Evolutionary conservation across 2,888 invertebrate species (phyloP).

Genomic region (Eulithis testata): DNA sequence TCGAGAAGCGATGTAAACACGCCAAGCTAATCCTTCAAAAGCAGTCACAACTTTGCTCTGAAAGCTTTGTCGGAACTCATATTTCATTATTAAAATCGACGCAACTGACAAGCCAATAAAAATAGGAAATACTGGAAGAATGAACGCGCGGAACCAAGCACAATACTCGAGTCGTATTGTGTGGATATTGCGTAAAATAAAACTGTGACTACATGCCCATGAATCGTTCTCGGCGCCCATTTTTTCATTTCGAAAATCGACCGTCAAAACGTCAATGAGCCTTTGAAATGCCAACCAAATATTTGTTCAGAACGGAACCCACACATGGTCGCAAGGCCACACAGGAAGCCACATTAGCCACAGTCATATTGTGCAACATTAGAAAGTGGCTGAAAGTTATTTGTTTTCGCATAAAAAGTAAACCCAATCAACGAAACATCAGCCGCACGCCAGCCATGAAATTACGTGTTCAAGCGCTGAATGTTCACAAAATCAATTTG

Average conservation of each 20-base stretch:
- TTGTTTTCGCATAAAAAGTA: constrained; percentile 65
- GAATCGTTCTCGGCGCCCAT: constrained; percentile 59
- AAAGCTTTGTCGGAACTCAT: constrained; percentile 65
- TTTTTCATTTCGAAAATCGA: constrained; percentile 64
- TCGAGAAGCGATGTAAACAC: constrained; percentile 31
- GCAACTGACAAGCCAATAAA: constrained; percentile 63
- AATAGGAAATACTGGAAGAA: constrained; percentile 67
- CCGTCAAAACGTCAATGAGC: constrained; percentile 75
- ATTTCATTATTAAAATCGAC: constrained; percentile 76
- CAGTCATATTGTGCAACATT: constrained; percentile 68
- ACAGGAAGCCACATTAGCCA: constrained; percentile 64
- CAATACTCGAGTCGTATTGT: constrained; percentile 63
- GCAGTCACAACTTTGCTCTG: constrained; percentile 63
- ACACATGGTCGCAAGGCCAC: constrained; percentile 74
- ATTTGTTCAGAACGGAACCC: constrained; percentile 70
- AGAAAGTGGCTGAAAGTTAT: constrained; percentile 63
- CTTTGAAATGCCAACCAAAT: constrained; percentile 77
- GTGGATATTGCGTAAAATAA: constrained; percentile 34
- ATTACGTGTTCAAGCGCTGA: constrained; percentile 62
- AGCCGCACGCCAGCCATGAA: constrained; percentile 72
- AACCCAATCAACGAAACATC: constrained; percentile 69
- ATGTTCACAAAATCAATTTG: constrained; percentile 65
- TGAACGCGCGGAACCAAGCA: constrained; percentile 56
- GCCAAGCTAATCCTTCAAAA: constrained; percentile 51
- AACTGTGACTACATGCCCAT: constrained; percentile 37